Percentiles rank a stretch among this genome's conserved stretches.
phyloP scores from a whole-genome alignment of 2,888 invertebrate genomes.

The Rhopalosiphum nymphaeae region DNA sequence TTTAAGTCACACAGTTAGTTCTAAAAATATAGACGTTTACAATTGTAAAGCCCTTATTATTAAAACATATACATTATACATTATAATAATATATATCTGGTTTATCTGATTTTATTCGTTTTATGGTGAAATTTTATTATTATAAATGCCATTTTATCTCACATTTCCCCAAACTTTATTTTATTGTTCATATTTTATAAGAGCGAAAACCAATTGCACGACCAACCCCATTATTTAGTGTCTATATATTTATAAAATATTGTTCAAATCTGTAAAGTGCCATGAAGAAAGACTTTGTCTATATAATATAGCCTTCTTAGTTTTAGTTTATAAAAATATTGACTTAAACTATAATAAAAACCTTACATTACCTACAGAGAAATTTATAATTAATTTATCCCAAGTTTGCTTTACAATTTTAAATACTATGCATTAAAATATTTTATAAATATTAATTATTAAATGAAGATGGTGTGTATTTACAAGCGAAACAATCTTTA shows the following conservation, averaged over 20 bases:
- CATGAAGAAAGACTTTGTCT: background rate
- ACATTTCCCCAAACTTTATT: background rate
- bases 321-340: background rate
- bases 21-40: background rate
- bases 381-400: background rate
- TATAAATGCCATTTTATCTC: background rate
- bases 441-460: background rate
- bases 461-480: background rate
- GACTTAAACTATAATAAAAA: background rate
- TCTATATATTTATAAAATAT: background rate
- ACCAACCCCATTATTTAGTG: background rate
- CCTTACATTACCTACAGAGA: background rate
- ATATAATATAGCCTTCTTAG: background rate
- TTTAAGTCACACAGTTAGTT: background rate
- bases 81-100: background rate
- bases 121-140: background rate
- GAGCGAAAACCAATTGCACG: background rate
- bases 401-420: background rate
- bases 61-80: background rate
- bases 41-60: background rate
- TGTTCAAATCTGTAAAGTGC: background rate
- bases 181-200: background rate
- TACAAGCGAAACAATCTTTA: background rate
- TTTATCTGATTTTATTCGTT: background rate
- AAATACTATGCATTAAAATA: background rate